Evolutionary conservation across 1,140 invertebrate species (phyloP).

Genomic region (Drosophila lacertosa): DNA sequence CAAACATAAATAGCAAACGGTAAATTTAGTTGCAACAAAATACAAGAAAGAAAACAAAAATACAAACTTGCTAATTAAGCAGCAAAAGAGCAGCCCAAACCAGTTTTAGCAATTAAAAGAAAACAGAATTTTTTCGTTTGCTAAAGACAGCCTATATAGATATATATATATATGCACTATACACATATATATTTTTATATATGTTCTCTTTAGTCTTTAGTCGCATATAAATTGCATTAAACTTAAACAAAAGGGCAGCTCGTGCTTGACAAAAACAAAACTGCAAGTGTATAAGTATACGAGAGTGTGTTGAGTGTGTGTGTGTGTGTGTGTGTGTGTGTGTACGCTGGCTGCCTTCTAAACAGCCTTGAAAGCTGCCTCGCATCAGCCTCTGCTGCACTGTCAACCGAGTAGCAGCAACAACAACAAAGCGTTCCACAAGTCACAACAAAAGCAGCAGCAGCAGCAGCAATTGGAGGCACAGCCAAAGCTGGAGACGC

Average conservation of each 20-base stretch:
- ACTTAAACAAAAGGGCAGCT: slow-evolving; percentile 56
- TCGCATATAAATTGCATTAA: slow-evolving; percentile 25
- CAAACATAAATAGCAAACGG: slow-evolving; percentile 44
- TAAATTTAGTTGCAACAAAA: slow-evolving; percentile 39
- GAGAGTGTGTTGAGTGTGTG: slow-evolving; percentile 27
- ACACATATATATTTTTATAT: not conserved
- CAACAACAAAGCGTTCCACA: slow-evolving; percentile 64
- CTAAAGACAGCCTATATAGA: not conserved
- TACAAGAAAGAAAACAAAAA: slow-evolving; percentile 15
- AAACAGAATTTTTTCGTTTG: not conserved
- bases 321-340: slow-evolving; percentile 18
- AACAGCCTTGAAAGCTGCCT: slow-evolving; percentile 80
- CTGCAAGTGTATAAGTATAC: slow-evolving; percentile 16
- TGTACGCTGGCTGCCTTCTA: slow-evolving; percentile 60
- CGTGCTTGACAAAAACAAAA: slow-evolving; percentile 54
- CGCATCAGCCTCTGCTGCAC: slow-evolving; percentile 51
- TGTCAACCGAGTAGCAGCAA: slow-evolving; percentile 64
- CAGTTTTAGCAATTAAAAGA: slow-evolving; percentile 48
- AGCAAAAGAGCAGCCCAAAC: slow-evolving; percentile 26
- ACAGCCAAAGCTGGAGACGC: slow-evolving; percentile 28
- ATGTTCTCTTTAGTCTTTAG: not conserved
- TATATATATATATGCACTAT: not conserved
- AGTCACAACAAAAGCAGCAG: slow-evolving; percentile 71
- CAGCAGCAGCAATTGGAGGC: not conserved
- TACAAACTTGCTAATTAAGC: slow-evolving; percentile 43